phyloP scores from a whole-genome alignment of 2,888 invertebrate genomes.

The Leptopilina syphax region DNA sequence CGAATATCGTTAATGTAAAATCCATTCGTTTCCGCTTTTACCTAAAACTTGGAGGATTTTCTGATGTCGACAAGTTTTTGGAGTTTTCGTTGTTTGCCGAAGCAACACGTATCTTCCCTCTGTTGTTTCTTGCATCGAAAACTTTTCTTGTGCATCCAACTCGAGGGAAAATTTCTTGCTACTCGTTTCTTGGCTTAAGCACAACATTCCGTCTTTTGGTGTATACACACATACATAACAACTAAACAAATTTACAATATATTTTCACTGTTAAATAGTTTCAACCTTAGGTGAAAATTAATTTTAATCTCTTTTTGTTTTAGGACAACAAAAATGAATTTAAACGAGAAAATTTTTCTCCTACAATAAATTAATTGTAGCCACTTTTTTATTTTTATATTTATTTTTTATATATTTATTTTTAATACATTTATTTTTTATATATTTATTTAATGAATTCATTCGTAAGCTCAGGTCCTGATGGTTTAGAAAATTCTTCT shows the following conservation, averaged over 20 bases:
- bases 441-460: no score
- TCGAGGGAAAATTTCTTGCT: constrained; percentile 23
- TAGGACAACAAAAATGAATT: no score
- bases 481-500: no score
- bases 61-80: constrained; percentile 25
- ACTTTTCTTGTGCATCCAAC: constrained; percentile 2
- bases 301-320: not conserved
- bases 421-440: no score
- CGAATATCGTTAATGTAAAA: no score
- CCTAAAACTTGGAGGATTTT: not conserved
- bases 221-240: not conserved
- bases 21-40: not conserved
- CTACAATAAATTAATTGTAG: no score
- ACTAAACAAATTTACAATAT: constrained; percentile 1
- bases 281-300: not conserved
- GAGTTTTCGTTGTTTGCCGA: constrained; percentile 25
- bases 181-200: constrained; percentile 18
- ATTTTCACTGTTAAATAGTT: not conserved
- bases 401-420: no score
- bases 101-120: constrained; percentile 40
- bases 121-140: constrained; percentile 28
- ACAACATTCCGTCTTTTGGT: not conserved
- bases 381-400: no score
- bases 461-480: no score
- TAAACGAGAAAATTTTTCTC: no score